These are phyloP conservation scores for Megaustenia siamemsis DNA, from an alignment of 2,888 invertebrate species.

Conservation along the genomic window DNA sequence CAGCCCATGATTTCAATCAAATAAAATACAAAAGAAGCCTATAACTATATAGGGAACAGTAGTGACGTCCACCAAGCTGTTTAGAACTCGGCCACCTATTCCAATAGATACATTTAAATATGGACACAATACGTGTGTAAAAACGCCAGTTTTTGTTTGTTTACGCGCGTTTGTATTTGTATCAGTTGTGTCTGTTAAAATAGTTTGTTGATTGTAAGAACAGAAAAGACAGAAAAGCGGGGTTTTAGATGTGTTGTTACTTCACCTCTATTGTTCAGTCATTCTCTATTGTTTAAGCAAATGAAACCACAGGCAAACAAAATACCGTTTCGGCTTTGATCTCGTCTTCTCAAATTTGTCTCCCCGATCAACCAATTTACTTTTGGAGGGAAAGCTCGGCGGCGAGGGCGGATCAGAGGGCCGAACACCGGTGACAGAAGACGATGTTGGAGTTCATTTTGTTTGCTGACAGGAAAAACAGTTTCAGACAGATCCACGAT, in stretches of 20 bases:
- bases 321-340: conserved; percentile 50
- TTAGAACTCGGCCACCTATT: too few relatives aligned
- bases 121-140: too few relatives aligned
- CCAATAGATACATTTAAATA: too few relatives aligned
- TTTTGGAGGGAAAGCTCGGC: background rate
- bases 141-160: too few relatives aligned
- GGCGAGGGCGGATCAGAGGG: conserved; percentile 19
- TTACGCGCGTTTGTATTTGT: too few relatives aligned
- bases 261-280: conserved; percentile 7
- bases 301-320: conserved; percentile 22
- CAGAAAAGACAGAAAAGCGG: background rate
- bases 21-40: too few relatives aligned
- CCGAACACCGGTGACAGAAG: conserved; percentile 4
- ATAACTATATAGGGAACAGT: too few relatives aligned
- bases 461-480: conserved; percentile 18
- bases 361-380: conserved; percentile 47
- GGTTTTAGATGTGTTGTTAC: conserved; percentile 15
- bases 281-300: conserved; percentile 34
- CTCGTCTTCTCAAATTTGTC: conserved; percentile 44
- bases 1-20: too few relatives aligned
- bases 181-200: too few relatives aligned
- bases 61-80: too few relatives aligned
- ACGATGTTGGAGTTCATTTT: conserved; percentile 6
- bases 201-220: too few relatives aligned
- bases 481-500: conserved; percentile 21